Conservation (phyloP, 2,888 invertebrate genomes). For the Erynnis tages region DNA sequence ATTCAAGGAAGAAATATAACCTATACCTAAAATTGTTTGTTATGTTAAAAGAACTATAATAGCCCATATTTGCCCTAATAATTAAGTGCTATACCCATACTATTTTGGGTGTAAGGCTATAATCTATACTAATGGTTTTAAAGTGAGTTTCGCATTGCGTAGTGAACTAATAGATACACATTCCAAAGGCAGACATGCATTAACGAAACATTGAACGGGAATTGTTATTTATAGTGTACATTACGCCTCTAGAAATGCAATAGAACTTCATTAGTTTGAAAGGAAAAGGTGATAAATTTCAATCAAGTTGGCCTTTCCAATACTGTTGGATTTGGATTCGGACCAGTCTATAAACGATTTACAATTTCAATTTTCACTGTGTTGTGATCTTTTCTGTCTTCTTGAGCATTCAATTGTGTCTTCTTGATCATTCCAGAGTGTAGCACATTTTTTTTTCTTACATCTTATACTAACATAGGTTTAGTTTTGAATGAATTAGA, state of each 20-base stretch:
- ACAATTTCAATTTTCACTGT: conserved; percentile 1
- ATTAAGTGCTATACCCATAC: too few relatives aligned
- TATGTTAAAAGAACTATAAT: too few relatives aligned
- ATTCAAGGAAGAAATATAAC: too few relatives aligned
- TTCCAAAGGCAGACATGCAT: conserved; percentile 32
- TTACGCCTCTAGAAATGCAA: conserved; percentile 48
- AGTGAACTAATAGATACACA: conserved; percentile 20
- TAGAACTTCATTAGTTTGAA: conserved; percentile 59
- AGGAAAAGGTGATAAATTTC: conserved; percentile 54
- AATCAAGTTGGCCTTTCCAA: conserved; percentile 46
- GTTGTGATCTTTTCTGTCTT: background rate
- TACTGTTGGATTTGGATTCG: conserved; percentile 42
- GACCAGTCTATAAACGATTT: conserved; percentile 26
- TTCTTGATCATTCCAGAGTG: too few relatives aligned
- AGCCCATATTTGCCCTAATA: too few relatives aligned
- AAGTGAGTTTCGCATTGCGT: conserved; percentile 14
- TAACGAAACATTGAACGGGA: conserved; percentile 41
- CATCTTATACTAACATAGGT: too few relatives aligned
- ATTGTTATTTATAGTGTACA: conserved; percentile 51
- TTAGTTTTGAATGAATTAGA: too few relatives aligned
- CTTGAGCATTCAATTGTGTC: background rate
- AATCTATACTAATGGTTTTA: conserved; percentile 11
- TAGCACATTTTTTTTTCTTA: too few relatives aligned
- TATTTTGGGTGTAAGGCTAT: background rate
- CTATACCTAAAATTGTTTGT: too few relatives aligned